Conservation (phyloP, 2,113 vertebrate species). For the Paramisgurnus dabryanus region DNA sequence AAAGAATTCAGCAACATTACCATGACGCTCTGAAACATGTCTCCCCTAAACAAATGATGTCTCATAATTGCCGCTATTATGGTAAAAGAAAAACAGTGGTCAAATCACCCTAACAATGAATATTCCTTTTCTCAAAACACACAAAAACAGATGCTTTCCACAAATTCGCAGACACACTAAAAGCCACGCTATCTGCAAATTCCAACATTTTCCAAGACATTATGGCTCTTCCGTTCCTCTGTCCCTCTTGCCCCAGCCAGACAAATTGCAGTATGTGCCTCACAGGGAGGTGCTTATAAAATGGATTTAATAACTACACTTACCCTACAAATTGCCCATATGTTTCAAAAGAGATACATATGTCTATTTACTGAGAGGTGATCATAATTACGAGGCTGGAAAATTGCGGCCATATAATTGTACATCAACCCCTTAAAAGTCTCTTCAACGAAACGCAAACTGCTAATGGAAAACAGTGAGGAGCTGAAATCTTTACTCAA, state of each 20-base stretch:
- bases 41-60: slow-evolving; percentile 51
- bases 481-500: slow-evolving; percentile 46
- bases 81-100: slow-evolving; percentile 41
- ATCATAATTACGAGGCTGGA: slow-evolving; percentile 64
- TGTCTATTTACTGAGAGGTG: slow-evolving; percentile 64
- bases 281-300: slow-evolving; percentile 63
- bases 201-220: slow-evolving; percentile 56
- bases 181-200: slow-evolving; percentile 45
- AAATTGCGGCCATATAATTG: slow-evolving; percentile 69
- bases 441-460: slow-evolving; percentile 48
- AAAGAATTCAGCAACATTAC: slow-evolving; percentile 16
- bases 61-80: slow-evolving; percentile 50
- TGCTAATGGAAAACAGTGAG: slow-evolving; percentile 55
- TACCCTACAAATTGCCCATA: slow-evolving; percentile 69
- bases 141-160: slow-evolving; percentile 33
- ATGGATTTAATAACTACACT: slow-evolving; percentile 70
- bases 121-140: slow-evolving; percentile 38
- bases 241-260: slow-evolving; percentile 36
- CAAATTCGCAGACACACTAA: slow-evolving; percentile 29
- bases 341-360: slow-evolving; percentile 68
- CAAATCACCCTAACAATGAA: slow-evolving; percentile 36
- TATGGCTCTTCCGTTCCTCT: slow-evolving; percentile 40
- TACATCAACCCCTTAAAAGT: slow-evolving; percentile 64
- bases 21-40: slow-evolving; percentile 18
- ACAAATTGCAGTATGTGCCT: slow-evolving; percentile 55